phyloP scores from a whole-genome alignment of 2,888 invertebrate genomes.

The Parthenolecanium corni region DNA sequence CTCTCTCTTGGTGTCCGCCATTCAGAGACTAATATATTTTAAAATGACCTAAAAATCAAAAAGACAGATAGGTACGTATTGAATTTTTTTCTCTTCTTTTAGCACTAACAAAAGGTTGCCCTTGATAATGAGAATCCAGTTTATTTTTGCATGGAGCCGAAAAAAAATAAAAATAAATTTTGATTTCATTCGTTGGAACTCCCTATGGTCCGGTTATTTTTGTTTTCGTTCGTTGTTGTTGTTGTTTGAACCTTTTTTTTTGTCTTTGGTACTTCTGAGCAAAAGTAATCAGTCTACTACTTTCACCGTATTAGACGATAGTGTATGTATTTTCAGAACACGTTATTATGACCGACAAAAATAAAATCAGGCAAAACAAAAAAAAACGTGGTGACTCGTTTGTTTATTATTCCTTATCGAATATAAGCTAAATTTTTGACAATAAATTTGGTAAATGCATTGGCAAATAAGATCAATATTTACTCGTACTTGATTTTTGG shows the following conservation, averaged over 20 bases:
- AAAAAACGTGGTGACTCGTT: no score
- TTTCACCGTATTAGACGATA: constrained; percentile 12
- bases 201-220: background rate
- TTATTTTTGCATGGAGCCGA: constrained; percentile 5
- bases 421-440: no score
- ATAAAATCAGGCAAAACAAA: no score
- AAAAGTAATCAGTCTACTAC: constrained; percentile 27
- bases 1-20: background rate
- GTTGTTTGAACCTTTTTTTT: no score
- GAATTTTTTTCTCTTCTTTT: background rate
- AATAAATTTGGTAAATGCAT: no score
- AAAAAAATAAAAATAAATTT: constrained; percentile 15
- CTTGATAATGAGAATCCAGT: constrained; percentile 15
- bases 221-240: background rate
- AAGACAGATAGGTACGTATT: background rate
- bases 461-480: no score
- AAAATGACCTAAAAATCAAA: constrained; percentile 16
- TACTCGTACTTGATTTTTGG: no score
- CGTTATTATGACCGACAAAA: no score
- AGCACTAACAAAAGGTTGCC: constrained; percentile 18
- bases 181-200: constrained; percentile 19
- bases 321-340: no score
- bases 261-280: constrained; percentile 8
- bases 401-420: no score
- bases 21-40: constrained; percentile 5